These are phyloP conservation scores for Drosophila truncata DNA, from an alignment of 1,140 invertebrate genomes.

Conservation along the genomic window DNA sequence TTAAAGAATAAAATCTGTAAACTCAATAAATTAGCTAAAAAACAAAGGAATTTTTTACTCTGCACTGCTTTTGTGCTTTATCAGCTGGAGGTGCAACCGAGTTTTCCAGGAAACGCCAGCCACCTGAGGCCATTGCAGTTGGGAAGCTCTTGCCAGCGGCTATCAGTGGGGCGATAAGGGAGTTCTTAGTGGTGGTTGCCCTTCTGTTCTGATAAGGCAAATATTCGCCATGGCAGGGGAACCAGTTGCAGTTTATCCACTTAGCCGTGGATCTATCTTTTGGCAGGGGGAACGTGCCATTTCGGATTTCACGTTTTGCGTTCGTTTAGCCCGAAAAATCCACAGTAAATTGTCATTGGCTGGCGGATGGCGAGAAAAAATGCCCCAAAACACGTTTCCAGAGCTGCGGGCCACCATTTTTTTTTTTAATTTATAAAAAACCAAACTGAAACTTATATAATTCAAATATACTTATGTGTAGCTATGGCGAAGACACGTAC, in stretches of 20 bases:
- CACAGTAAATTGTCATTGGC: constrained; percentile 67
- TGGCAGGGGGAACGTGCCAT: constrained; percentile 61
- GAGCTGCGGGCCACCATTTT: constrained; percentile 68
- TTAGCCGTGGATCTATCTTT: constrained; percentile 30
- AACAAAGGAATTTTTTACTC: background rate
- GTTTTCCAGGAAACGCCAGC: constrained; percentile 69
- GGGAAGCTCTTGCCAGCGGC: constrained; percentile 12
- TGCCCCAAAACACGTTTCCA: constrained; percentile 68
- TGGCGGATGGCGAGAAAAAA: constrained; percentile 46
- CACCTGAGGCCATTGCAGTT: constrained; percentile 64
- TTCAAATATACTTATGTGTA: constrained; percentile 5
- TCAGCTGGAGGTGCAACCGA: constrained; percentile 58
- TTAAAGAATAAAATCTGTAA: background rate
- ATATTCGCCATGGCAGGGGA: constrained; percentile 18
- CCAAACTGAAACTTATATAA: constrained; percentile 51
- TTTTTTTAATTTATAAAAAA: constrained; percentile 2
- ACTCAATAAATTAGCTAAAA: background rate
- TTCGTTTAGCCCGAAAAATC: constrained; percentile 32
- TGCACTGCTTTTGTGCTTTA: constrained; percentile 57
- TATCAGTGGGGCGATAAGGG: constrained; percentile 44
- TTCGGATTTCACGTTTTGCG: constrained; percentile 56
- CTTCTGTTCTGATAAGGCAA: constrained; percentile 26
- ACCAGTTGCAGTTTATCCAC: constrained; percentile 11
- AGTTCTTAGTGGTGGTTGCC: constrained; percentile 11
- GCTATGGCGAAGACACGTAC: constrained; percentile 66